These are phyloP conservation scores for Lepidochrysops patricia DNA, from an alignment of 2,888 invertebrate species.

Conservation along the genomic window DNA sequence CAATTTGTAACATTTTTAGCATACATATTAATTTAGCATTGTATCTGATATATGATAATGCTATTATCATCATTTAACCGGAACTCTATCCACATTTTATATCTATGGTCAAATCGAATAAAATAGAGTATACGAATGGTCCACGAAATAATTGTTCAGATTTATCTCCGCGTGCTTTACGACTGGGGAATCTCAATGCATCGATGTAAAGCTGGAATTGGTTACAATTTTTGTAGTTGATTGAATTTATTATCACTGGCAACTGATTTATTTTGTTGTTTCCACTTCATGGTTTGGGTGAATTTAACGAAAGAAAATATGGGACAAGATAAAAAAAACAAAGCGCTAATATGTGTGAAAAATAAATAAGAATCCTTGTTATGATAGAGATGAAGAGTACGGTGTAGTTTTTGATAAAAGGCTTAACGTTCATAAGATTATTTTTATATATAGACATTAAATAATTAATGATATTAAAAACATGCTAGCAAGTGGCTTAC, in stretches of 20 bases:
- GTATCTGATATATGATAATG: too few species aligned
- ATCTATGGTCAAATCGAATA: conserved; percentile 37
- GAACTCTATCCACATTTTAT: too few species aligned
- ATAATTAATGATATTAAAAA: not conserved
- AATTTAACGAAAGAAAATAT: not conserved
- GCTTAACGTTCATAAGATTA: not conserved
- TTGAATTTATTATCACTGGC: not conserved
- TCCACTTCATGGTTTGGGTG: not conserved
- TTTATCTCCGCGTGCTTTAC: conserved; percentile 46
- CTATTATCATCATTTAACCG: too few species aligned
- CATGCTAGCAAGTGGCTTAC: not conserved
- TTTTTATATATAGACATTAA: too few species aligned
- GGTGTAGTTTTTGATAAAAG: not conserved
- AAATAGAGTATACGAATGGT: conserved; percentile 43
- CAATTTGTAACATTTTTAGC: too few species aligned
- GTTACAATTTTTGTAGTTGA: not conserved
- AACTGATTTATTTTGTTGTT: not conserved
- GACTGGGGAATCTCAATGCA: conserved; percentile 28
- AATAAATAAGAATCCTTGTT: too few species aligned
- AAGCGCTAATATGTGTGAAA: too few species aligned
- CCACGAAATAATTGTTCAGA: conserved; percentile 49
- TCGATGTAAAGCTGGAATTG: not conserved
- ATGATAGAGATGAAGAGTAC: too few species aligned
- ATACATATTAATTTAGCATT: too few species aligned
- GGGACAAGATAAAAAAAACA: too few species aligned